phyloP scores from a whole-genome alignment of 2,888 invertebrate genomes.

The Meteorus cinctellus region DNA sequence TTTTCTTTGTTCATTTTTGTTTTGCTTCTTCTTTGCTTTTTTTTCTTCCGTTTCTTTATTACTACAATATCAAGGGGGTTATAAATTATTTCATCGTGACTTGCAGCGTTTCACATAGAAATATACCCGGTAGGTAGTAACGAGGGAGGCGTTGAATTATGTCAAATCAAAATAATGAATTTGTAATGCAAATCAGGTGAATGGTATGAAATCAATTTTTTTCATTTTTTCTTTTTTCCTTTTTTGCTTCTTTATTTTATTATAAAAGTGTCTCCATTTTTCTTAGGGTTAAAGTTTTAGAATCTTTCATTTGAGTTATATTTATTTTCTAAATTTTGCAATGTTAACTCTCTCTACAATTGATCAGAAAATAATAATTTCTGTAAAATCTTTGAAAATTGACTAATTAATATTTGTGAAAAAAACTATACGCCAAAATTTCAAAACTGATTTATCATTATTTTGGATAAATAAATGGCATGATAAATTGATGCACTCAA shows the following conservation, averaged over 20 bases:
- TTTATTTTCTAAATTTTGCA: too few relatives aligned
- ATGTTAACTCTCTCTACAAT: too few relatives aligned
- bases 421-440: not conserved
- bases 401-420: not conserved
- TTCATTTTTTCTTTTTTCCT: conserved; percentile 18
- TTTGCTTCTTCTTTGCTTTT: not conserved
- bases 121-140: conserved; percentile 1
- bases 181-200: not conserved
- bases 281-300: too few relatives aligned
- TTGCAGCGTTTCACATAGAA: conserved; percentile 56
- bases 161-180: conserved; percentile 18
- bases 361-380: too few relatives aligned
- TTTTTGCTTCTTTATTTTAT: conserved; percentile 2
- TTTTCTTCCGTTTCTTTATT: not conserved
- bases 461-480: not conserved
- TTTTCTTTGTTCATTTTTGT: conserved; percentile 27
- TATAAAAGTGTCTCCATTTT: not conserved
- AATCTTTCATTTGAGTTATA: too few relatives aligned
- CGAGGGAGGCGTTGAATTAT: not conserved
- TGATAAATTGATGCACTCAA: too few relatives aligned
- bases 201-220: too few relatives aligned
- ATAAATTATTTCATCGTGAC: conserved; percentile 71
- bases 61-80: conserved; percentile 55
- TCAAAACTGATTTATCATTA: not conserved
- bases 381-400: too few relatives aligned